Base-by-base conservation (phyloP, 2,888 invertebrate species). In the Eucriotettix oculatus region DNA sequence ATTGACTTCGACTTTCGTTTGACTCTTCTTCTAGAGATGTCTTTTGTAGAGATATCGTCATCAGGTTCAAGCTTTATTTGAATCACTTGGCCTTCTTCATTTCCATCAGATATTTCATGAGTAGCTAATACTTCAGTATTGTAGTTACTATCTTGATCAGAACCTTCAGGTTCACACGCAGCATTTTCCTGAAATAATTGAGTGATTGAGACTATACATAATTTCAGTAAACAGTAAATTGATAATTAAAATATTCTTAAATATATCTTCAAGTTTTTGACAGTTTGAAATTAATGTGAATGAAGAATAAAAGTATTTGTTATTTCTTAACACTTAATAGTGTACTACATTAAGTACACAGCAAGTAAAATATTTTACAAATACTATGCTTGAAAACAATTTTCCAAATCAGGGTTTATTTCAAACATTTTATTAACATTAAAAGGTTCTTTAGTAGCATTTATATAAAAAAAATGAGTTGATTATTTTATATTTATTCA, bases 31-130 rank as follows among this genome's bases (percentile, higher is more conserved):
- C 42, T 66, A 56, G 58, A 63, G 41, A 60, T 58, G 56, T 61
- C 62, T 42, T 64, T 64, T 40, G 62, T 54, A 12, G 65, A 63
- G 43, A 57, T 48, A 57, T 64, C 64, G 55, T 60, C 67, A 65
- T 52, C 68, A 66, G 71, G 69, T 66, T 74, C 73, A 60, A 74
- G 71, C 53, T 64, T 64, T 44, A 64, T 64, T 41, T 64, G 58
- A 29, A 64, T 56, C 40, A 57, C 40, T 9, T 58, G 57, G 14
- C 59, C 62, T n/a, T 58, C 74, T 60, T 72, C 71, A 55, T 55
- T 55, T 48, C 72, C 68, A n/a, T 55, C 48, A 40, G 53, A 63
- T 54, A 65, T 55, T 44, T 54, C 54, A 52, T 56, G 42, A 44
- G 44, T 29, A 12, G 17, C 9, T 48, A 48, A 14, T 12, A 48